These are phyloP conservation scores for Papilio polyxenes DNA, from an alignment of 1,140 invertebrate genomes.

Conservation along the genomic window DNA sequence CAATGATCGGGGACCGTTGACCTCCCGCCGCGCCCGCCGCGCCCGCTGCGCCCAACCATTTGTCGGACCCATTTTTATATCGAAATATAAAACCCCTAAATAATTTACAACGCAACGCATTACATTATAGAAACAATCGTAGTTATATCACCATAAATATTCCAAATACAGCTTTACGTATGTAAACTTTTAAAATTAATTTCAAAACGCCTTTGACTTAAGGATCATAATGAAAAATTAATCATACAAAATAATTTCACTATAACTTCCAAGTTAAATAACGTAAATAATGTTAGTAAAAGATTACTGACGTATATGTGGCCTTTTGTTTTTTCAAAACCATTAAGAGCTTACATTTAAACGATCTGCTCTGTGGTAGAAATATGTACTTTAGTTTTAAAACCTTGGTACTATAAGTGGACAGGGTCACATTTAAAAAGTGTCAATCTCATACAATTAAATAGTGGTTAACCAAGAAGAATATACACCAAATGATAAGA, in stretches of 20 bases:
- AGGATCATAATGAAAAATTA: conserved; percentile 5
- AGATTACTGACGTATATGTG: neutral
- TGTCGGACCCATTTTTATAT: conserved; percentile 65
- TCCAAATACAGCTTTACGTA: conserved; percentile 47
- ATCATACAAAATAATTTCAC: neutral
- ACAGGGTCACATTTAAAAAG: too few relatives aligned
- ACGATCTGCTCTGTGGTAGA: neutral
- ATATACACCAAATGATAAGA: too few relatives aligned
- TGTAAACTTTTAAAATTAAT: conserved; percentile 47
- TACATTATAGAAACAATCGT: conserved; percentile 46
- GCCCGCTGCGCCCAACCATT: conserved; percentile 58
- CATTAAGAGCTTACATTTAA: neutral
- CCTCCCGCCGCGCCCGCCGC: conserved; percentile 54
- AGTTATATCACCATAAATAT: conserved; percentile 55
- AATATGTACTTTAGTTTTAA: too few relatives aligned
- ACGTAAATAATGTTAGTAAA: neutral
- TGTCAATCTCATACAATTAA: too few relatives aligned
- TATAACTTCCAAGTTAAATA: neutral
- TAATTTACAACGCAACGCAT: conserved; percentile 50
- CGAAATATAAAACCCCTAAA: conserved; percentile 53
- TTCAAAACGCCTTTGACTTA: conserved; percentile 34
- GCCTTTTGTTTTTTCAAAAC: neutral
- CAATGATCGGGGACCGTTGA: conserved; percentile 58
- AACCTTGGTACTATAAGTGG: too few relatives aligned
- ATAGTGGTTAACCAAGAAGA: too few relatives aligned